phyloP scores from a whole-genome alignment of 2,888 invertebrate genomes.

The Rutpela maculata region DNA sequence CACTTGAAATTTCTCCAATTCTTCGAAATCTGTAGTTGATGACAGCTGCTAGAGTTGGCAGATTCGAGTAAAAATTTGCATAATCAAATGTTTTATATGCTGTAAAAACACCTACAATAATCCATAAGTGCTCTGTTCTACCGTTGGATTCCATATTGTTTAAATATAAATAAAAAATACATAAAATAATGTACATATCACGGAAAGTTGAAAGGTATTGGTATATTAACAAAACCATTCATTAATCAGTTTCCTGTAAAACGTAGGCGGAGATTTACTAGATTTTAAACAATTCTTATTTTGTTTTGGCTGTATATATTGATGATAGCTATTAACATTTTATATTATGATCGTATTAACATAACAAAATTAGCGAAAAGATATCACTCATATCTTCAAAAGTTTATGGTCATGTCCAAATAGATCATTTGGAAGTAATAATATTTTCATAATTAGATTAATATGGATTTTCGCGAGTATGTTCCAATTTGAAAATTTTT shows the following conservation, averaged over 20 bases:
- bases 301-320: not conserved
- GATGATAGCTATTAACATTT: not conserved
- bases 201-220: constrained; percentile 17
- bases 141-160: not conserved
- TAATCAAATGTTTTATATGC: constrained; percentile 10
- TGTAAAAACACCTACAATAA: constrained; percentile 12
- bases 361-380: not conserved
- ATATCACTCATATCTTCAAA: too few species aligned
- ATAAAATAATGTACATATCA: constrained; percentile 22
- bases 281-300: constrained; percentile 13
- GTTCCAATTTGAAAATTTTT: too few species aligned
- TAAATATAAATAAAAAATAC: not conserved
- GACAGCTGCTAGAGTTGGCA: not conserved
- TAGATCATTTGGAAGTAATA: too few species aligned
- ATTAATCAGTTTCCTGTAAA: not conserved
- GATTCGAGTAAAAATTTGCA: not conserved
- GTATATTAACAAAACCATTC: constrained; percentile 7
- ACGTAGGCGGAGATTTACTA: not conserved
- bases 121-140: not conserved
- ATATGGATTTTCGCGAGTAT: too few species aligned
- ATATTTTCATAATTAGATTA: too few species aligned
- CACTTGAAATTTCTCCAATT: too few species aligned
- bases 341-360: not conserved
- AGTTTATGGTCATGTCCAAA: too few species aligned
- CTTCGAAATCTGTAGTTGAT: too few species aligned